phyloP scores from a whole-genome alignment of 2,888 invertebrate genomes.

The Eledone cirrhosa region DNA sequence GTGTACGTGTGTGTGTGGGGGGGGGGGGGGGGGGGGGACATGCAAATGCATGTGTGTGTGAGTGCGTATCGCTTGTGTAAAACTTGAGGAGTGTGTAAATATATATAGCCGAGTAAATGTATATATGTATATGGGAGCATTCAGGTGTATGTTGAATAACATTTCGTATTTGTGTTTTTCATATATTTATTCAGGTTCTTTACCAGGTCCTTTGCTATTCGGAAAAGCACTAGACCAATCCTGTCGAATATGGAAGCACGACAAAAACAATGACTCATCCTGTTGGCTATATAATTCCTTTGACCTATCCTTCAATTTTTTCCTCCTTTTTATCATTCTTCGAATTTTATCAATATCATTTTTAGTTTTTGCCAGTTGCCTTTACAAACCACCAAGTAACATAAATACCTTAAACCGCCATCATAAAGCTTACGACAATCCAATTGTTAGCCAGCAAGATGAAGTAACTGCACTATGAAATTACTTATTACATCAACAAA shows the following conservation, averaged over 20 bases:
- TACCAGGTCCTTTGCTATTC: conserved; percentile 78
- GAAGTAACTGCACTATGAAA: not conserved
- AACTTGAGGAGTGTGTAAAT: too few species aligned
- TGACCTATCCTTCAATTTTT: conserved; percentile 68
- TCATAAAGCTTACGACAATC: not conserved
- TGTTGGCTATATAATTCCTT: conserved; percentile 76
- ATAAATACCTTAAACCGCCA: not conserved
- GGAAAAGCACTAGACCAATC: conserved; percentile 77
- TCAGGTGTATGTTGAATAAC: too few species aligned
- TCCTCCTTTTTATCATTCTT: conserved; percentile 44
- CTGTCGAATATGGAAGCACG: conserved; percentile 76
- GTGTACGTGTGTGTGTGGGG: too few species aligned
- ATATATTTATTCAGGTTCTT: conserved; percentile 42
- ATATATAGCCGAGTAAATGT: too few species aligned
- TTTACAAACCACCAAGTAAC: conserved; percentile 61
- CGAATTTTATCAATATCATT: conserved; percentile 41
- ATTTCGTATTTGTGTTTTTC: not conserved
- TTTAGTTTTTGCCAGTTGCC: conserved; percentile 76
- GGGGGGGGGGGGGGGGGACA: too few species aligned
- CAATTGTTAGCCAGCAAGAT: not conserved
- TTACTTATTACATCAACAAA: not conserved
- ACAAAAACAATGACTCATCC: conserved; percentile 74
- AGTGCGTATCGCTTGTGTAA: too few species aligned
- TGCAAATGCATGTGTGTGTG: too few species aligned
- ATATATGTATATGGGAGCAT: too few species aligned